Conservation (phyloP, 2,888 invertebrate species). For the Hybos culiciformis region DNA sequence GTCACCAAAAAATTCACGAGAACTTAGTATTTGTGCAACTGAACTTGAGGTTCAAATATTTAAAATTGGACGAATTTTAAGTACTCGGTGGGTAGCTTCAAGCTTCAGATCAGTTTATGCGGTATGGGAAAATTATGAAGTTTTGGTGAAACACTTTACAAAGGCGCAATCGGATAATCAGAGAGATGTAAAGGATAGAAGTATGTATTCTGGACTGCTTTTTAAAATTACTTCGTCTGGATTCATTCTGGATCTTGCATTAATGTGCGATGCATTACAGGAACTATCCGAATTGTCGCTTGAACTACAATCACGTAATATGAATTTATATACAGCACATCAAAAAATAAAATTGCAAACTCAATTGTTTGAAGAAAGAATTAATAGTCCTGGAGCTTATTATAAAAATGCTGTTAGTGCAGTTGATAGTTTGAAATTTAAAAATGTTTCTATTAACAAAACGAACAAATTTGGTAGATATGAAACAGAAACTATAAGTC, state of each 20-base stretch:
- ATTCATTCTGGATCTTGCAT: too few species aligned
- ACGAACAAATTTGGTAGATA: slow-evolving; percentile 1
- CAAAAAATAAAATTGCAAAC: too few species aligned
- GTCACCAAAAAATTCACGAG: slow-evolving; percentile 1
- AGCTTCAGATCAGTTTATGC: not conserved
- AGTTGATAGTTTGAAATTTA: slow-evolving; percentile 1
- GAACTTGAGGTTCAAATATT: slow-evolving; percentile 1
- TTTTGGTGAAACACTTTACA: slow-evolving; percentile 1
- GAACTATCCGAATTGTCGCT: too few species aligned
- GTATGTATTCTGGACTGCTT: too few species aligned
- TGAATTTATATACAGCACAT: too few species aligned
- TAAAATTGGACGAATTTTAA: not conserved
- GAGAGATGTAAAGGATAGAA: not conserved
- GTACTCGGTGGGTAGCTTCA: not conserved
- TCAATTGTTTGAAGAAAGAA: too few species aligned
- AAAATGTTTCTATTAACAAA: slow-evolving; percentile 1
- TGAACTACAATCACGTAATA: too few species aligned
- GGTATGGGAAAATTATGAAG: slow-evolving; percentile 1
- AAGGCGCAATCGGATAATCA: not conserved
- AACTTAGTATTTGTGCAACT: not conserved
- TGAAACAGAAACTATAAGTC: slow-evolving; percentile 1
- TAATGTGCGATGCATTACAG: too few species aligned
- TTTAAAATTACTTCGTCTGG: too few species aligned
- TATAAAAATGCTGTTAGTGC: slow-evolving; percentile 1
- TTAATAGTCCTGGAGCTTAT: too few species aligned